Evolutionary conservation across 1,140 invertebrate genomes (phyloP).

Genomic region (Calliopsis andreniformis): DNA sequence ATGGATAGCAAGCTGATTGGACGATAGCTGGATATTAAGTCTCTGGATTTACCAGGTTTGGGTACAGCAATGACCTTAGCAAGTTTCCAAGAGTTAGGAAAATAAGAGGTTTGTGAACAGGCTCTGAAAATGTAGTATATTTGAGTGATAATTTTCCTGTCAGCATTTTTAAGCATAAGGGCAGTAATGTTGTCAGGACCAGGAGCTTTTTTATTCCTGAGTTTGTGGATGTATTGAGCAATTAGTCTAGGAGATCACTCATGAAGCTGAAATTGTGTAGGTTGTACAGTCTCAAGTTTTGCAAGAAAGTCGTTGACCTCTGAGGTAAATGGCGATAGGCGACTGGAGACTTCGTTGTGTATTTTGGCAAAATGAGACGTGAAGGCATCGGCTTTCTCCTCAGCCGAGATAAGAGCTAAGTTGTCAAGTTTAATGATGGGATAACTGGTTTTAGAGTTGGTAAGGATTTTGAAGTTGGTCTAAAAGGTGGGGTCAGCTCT

Average conservation of each 20-base stretch:
- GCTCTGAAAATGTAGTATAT: constrained; percentile 66
- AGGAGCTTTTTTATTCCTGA: not conserved
- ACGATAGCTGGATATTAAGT: constrained; percentile 65
- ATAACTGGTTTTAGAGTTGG: no score
- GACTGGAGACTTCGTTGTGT: no score
- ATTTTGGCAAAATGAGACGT: no score
- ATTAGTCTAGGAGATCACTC: not conserved
- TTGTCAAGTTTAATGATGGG: no score
- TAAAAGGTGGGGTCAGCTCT: no score
- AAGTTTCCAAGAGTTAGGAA: constrained; percentile 69
- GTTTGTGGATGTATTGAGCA: not conserved
- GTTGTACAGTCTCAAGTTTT: no score
- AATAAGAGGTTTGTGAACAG: constrained; percentile 62
- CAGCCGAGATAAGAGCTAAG: no score
- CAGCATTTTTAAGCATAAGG: not conserved
- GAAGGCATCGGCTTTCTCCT: no score
- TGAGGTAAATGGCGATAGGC: no score
- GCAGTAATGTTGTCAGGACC: not conserved
- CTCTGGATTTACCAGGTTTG: constrained; percentile 67
- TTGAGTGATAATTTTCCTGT: not conserved
- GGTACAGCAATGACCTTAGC: constrained; percentile 64
- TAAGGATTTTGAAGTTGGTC: no score
- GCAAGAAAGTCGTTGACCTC: no score
- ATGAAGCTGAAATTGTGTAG: no score
- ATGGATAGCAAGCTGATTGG: constrained; percentile 72